Evolutionary conservation across 2,797 vertebrate species (phyloP).

Genomic region (Leuciscus waleckii): DNA sequence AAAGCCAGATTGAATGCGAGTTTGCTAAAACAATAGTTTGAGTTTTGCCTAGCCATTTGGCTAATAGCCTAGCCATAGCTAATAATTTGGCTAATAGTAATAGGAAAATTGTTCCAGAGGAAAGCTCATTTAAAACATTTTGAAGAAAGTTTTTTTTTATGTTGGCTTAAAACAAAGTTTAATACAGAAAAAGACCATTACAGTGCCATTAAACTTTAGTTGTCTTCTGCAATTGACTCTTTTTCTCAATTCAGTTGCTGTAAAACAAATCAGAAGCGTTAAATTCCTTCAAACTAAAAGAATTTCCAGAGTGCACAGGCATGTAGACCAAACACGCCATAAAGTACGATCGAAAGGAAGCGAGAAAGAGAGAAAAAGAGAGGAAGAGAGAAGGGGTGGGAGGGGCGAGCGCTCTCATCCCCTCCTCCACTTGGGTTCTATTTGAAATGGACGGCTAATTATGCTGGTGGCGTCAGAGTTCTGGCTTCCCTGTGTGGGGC

Average conservation of each 20-base stretch:
- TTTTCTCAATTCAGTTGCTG: constrained; percentile 1
- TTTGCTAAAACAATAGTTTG: background rate
- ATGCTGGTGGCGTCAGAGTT: constrained; percentile 69
- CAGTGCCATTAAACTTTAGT: constrained; percentile 11
- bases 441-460: constrained; percentile 68
- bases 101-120: background rate
- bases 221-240: background rate
- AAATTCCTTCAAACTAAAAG: constrained; percentile 38
- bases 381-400: constrained; percentile 43
- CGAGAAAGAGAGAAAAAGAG: constrained; percentile 39
- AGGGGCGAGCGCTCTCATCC: constrained; percentile 48
- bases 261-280: constrained; percentile 30
- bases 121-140: background rate
- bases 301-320: constrained; percentile 26
- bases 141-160: background rate
- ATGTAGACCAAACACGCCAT: constrained; percentile 42
- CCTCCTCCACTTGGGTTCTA: constrained; percentile 44
- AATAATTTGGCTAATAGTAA: background rate
- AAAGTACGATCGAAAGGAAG: constrained; percentile 42
- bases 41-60: background rate
- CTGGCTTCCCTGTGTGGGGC: constrained; percentile 59
- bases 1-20: background rate
- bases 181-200: background rate
- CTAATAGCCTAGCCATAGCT: too few species aligned
- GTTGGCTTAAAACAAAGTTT: background rate